Evolutionary conservation across 2,113 vertebrate species (phyloP).

Genomic region (Phodopus roborovskii): DNA sequence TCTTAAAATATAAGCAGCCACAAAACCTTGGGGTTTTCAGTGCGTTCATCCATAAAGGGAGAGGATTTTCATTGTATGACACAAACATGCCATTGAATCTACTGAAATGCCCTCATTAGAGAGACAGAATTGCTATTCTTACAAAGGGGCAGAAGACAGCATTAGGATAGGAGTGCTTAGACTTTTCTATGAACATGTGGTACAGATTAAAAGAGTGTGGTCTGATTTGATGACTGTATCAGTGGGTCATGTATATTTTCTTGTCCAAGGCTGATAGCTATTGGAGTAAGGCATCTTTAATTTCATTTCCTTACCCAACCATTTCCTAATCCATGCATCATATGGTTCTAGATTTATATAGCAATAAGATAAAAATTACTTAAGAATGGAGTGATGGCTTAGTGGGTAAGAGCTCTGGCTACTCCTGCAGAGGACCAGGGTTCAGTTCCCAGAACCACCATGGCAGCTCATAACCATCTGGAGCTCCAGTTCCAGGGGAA

Average conservation of each 20-base stretch:
- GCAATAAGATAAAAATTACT: not conserved
- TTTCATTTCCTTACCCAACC: not conserved
- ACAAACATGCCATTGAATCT: not conserved
- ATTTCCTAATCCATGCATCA: not conserved
- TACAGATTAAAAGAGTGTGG: not conserved
- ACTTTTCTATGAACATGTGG: not conserved
- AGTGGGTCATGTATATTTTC: not conserved
- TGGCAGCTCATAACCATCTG: no score
- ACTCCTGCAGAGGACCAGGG: not conserved
- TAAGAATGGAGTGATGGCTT: not conserved
- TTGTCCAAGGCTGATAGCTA: not conserved
- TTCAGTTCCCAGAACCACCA: not conserved
- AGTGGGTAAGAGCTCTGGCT: no score
- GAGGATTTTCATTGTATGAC: not conserved
- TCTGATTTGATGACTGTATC: not conserved
- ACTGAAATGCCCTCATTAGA: not conserved
- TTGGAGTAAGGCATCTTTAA: not conserved
- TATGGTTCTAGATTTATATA: not conserved
- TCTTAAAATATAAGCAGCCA: not conserved
- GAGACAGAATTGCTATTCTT: not conserved
- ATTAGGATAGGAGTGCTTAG: not conserved
- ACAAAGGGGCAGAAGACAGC: rapidly evolving
- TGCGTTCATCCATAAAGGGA: not conserved
- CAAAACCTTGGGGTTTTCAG: not conserved
- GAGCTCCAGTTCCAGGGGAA: not conserved